Percentiles rank a stretch among this genome's conserved stretches.
Evolutionary conservation across 2,888 invertebrate genomes (phyloP).

Genomic region (Pomacea canaliculata): DNA sequence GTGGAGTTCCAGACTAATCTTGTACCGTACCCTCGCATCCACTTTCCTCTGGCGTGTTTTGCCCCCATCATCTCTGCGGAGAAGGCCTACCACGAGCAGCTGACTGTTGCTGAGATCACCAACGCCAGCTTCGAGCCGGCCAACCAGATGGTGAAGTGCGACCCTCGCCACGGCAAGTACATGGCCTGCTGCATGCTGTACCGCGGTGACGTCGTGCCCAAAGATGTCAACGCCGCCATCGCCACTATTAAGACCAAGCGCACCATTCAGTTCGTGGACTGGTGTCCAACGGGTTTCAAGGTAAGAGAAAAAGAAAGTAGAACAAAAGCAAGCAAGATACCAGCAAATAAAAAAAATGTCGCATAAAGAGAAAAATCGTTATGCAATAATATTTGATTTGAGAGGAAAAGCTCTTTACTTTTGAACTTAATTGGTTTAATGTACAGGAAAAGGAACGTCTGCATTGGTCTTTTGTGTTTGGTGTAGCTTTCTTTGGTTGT

Average conservation of each 20-base stretch:
- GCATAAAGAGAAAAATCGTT: no score
- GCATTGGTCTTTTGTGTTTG: no score
- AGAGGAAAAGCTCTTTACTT: no score
- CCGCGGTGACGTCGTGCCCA: slow-evolving; percentile 58
- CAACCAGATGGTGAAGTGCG: slow-evolving; percentile 72
- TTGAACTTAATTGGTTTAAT: no score
- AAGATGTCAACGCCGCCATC: slow-evolving; percentile 61
- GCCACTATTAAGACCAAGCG: slow-evolving; percentile 60
- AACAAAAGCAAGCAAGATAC: no score
- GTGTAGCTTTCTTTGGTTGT: no score
- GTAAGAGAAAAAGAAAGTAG: slow-evolving; percentile 49
- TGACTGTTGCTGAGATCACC: slow-evolving; percentile 18
- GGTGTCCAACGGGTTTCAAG: slow-evolving; percentile 78
- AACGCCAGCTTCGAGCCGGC: slow-evolving; percentile 27
- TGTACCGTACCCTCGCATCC: slow-evolving; percentile 28
- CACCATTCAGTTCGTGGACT: slow-evolving; percentile 59
- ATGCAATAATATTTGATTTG: no score
- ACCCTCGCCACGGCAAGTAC: slow-evolving; percentile 59
- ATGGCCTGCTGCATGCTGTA: slow-evolving; percentile 68
- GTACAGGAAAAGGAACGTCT: no score
- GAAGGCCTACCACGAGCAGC: slow-evolving; percentile 26
- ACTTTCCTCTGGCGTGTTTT: slow-evolving; percentile 25
- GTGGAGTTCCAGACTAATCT: slow-evolving; percentile 28
- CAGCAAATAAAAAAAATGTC: not conserved
- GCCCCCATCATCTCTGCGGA: slow-evolving; percentile 26